A percentile compares a stretch with the other conserved stretches of the same genome.
Conservation (phyloP, 2,888 invertebrate genomes). For the Gymnosoma rotundatum region DNA sequence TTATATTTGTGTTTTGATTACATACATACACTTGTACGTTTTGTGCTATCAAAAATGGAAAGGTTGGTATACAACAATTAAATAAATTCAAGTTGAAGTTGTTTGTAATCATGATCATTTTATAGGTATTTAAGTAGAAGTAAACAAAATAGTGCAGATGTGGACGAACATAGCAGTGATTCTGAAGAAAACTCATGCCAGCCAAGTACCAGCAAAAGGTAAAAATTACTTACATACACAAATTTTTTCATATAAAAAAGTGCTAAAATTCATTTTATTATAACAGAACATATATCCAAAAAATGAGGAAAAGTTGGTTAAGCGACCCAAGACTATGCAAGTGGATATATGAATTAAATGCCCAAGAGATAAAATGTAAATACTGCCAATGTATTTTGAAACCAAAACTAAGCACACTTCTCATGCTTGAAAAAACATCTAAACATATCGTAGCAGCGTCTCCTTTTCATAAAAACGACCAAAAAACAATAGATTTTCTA, state of each 20-base stretch:
- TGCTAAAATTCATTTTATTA: too few relatives aligned
- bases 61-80: too few relatives aligned
- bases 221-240: too few relatives aligned
- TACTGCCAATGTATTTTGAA: not conserved
- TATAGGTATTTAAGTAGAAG: not conserved
- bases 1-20: too few relatives aligned
- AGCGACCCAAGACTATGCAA: constrained; percentile 13
- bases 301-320: constrained; percentile 22
- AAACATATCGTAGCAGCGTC: constrained; percentile 13
- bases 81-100: too few relatives aligned
- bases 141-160: constrained; percentile 4
- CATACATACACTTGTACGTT: too few relatives aligned
- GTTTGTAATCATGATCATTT: too few relatives aligned
- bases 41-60: too few relatives aligned
- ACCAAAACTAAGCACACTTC: constrained; percentile 3
- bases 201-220: too few relatives aligned
- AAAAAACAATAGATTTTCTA: constrained; percentile 25
- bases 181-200: too few relatives aligned
- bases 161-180: not conserved
- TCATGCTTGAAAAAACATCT: constrained; percentile 4
- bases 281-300: constrained; percentile 40
- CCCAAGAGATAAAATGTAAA: constrained; percentile 14
- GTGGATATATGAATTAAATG: constrained; percentile 25
- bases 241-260: too few relatives aligned
- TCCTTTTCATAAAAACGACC: constrained; percentile 31